Evolutionary conservation across 2,797 vertebrate species (phyloP).

Genomic region (Crocodylus rhombifer): DNA sequence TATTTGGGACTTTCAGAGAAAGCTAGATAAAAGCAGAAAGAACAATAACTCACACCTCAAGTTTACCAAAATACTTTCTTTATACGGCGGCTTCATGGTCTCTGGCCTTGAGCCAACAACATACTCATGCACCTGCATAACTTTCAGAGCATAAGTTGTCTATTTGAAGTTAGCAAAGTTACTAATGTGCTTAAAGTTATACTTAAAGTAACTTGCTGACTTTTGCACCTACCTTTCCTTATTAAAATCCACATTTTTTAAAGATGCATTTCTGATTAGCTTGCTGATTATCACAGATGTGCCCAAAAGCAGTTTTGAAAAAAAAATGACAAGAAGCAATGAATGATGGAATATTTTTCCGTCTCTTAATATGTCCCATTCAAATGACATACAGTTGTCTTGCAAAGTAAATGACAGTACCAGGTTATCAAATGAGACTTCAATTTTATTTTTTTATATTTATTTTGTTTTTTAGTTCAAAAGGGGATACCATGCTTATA

Average conservation of each 20-base stretch:
- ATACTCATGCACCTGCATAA: not conserved
- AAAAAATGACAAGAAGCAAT: conserved; percentile 39
- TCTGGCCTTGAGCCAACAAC: not conserved
- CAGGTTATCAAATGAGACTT: conserved; percentile 54
- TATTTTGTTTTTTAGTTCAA: conserved; percentile 65
- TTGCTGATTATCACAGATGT: conserved; percentile 31
- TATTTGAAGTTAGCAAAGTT: rapidly evolving
- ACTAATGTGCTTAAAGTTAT: not conserved
- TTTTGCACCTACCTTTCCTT: conserved; percentile 15
- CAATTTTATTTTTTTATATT: conserved; percentile 47
- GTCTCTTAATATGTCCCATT: conserved; percentile 67
- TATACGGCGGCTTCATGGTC: conserved; percentile 22
- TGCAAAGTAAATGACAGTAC: conserved; percentile 57
- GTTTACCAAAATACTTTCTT: conserved; percentile 19
- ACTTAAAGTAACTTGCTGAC: not conserved
- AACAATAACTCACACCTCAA: not conserved
- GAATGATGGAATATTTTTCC: conserved; percentile 50
- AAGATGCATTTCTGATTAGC: conserved; percentile 21
- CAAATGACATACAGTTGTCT: conserved; percentile 50
- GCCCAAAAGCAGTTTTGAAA: conserved; percentile 25
- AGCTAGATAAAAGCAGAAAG: conserved; percentile 18
- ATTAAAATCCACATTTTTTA: conserved; percentile 33
- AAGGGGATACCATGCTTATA: not conserved
- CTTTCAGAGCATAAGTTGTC: not conserved
- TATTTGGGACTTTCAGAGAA: not conserved